Evolutionary conservation across 2,113 vertebrate species (phyloP), one percentile per base, ranked within the genome.

Genomic region (Rana temporaria): DNA sequence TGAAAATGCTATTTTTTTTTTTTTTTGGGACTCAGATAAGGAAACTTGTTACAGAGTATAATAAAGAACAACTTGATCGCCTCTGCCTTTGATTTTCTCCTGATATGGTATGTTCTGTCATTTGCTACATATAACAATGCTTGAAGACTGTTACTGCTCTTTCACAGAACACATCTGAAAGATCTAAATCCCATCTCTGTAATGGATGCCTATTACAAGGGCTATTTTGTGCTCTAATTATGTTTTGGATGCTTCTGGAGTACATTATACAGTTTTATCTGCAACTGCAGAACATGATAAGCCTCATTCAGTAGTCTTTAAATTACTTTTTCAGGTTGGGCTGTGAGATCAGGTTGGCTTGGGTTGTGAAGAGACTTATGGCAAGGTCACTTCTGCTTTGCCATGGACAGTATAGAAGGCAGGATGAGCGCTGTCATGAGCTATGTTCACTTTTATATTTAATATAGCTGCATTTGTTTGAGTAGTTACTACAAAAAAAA

Each of bases 211-310:
- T 65, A 52, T 78, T 78, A 55, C 62, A 53, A 78, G 76, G 30
- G 62, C 76, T 55, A 78, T 78, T 78, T 66, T 78, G 63, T 78
- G 48, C 76, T 56, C 26, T 78, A 78, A 78, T 78, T 66, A 78
- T 59, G 30, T 75, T 75, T 75, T 38, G 72, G 56, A 60, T 75
- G 4, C 72, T 75, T 75, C 56, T 17, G 24, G 32, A 59, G 72
- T 75, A 15, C 57, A 62, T 75, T 75, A 60, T 75, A 20, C 57
- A 75, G 59, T 75, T 70, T 74, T 75, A 75, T 75, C 72, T 75
- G 24, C 30, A 62, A 60, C 56, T 42, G 72, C 32, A 62, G 56
- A 62, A 75, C 60, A 30, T 60, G 72, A 75, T 75, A 75, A 38
- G 56, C 19, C 26, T 75, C n/a, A 22, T 62, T 34, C 55, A 74